Base-by-base conservation (phyloP, 2,888 invertebrate species). In the Phytoseiulus persimilis region DNA sequence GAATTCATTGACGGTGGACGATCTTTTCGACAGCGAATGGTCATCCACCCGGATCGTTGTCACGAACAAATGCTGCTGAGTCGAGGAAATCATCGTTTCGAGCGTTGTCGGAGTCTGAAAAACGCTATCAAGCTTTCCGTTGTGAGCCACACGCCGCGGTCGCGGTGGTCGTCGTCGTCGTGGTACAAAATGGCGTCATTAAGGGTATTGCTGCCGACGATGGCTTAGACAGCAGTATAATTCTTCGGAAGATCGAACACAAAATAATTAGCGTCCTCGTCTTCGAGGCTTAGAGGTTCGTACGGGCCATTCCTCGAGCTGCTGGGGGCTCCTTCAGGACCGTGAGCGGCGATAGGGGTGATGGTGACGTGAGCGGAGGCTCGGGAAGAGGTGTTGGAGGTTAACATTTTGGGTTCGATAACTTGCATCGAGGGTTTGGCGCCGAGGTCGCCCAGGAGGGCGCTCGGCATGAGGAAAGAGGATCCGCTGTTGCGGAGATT, bases 321-420 rank as follows among this genome's bases (percentile, higher is more conserved):
- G 87, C 39, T 39, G 87, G 87, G 87, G 32, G 32, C 39, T 87
- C 23, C 87, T 45, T 87, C 87, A 45, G 87, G 87, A 87, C 87
- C 87, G 87, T 87, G 87, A 9, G 87, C 45, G 87, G 87, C 87
- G 87, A 87, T 87, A n/a, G 87, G 87, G 87, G 87, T 87, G 18
- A 87, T 87, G 32, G 87, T 87, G 87, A 87, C 87, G 18, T 87
- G 87, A 45, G 87, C 87, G 23, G 87, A 87, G 18, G 39, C 87
- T 45, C 87, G 87, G 87, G 87, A 87, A 33, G 87, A 87, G 87
- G 39, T 32, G 33, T 33, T 45, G 39, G 87, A 87, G 33, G 32
- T 87, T 33, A 87, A 45, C 87, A 87, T 87, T 18, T 87, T 87
- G 39, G 87, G 87, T 45, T 87, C 87, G 33, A 87, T 87, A 11